phyloP scores from a whole-genome alignment of 1,140 invertebrate species.

The Dermatophagoides farinae region DNA sequence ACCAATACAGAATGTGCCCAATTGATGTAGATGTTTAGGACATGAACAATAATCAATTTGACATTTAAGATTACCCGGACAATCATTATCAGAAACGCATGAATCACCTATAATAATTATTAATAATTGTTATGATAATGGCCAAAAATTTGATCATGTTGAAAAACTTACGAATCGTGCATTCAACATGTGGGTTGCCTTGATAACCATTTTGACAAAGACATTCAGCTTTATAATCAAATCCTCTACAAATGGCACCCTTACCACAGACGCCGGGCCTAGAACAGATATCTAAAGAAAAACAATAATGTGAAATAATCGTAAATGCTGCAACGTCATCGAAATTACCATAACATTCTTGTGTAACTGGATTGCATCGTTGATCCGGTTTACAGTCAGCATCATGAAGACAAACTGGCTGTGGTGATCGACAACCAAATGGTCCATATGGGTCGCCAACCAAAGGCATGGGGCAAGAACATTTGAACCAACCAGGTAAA shows the following conservation, averaged over 20 bases:
- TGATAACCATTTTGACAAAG: slow-evolving; percentile 49
- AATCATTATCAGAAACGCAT: slow-evolving; percentile 23
- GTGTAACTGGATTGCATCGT: slow-evolving; percentile 58
- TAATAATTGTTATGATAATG: neutral
- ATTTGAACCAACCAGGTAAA: slow-evolving; percentile 58
- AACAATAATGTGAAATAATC: neutral
- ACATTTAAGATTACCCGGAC: slow-evolving; percentile 23
- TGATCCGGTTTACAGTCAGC: slow-evolving; percentile 69
- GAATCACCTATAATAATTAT: slow-evolving; percentile 16
- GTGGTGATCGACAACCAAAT: slow-evolving; percentile 8
- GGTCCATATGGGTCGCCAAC: slow-evolving; percentile 51
- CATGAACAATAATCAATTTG: slow-evolving; percentile 21
- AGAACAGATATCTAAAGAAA: slow-evolving; percentile 31
- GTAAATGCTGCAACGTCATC: neutral
- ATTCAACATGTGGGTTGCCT: slow-evolving; percentile 62
- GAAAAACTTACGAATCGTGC: slow-evolving; percentile 50
- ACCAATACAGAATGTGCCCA: slow-evolving; percentile 21
- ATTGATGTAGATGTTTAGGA: slow-evolving; percentile 19
- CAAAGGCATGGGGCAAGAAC: slow-evolving; percentile 61
- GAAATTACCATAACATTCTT: slow-evolving; percentile 37
- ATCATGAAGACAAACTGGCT: slow-evolving; percentile 52
- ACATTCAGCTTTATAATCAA: slow-evolving; percentile 53
- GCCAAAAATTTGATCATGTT: neutral
- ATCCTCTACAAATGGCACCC: slow-evolving; percentile 47
- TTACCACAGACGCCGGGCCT: slow-evolving; percentile 40